Evolutionary conservation across 92 coral and sea anemone genomes (phyloP).

Genomic region (Porites evermanni): DNA sequence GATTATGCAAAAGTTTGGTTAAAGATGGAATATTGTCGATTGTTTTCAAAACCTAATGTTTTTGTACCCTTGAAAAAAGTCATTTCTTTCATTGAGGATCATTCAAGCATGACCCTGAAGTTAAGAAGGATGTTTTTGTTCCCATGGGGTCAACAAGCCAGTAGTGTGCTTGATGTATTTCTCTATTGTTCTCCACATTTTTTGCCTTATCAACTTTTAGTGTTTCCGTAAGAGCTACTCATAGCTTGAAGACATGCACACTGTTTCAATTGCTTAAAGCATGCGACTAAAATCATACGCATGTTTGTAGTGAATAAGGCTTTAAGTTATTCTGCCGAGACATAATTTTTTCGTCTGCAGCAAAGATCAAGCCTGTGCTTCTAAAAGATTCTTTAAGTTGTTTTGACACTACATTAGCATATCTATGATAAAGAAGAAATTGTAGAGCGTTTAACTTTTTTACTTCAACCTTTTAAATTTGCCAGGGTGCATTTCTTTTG

Average conservation of each 20-base stretch:
- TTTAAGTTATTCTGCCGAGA: too few relatives aligned
- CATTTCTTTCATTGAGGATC: constrained; percentile 34
- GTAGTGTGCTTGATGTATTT: constrained; percentile 14
- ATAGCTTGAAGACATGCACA: constrained; percentile 10
- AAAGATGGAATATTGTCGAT: not conserved
- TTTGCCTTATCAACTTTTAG: constrained; percentile 23
- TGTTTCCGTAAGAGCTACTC: constrained; percentile 25
- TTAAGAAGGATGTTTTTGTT: constrained; percentile 57
- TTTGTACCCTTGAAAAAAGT: constrained; percentile 38
- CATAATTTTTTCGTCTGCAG: not conserved
- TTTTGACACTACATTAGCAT: too few relatives aligned
- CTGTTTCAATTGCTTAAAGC: not conserved
- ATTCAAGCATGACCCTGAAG: constrained; percentile 36
- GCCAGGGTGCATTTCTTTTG: too few relatives aligned
- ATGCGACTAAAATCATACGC: not conserved
- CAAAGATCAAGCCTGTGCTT: not conserved
- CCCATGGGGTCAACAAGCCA: constrained; percentile 46
- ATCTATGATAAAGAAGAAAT: too few relatives aligned
- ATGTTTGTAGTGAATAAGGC: not conserved
- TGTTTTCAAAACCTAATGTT: constrained; percentile 34
- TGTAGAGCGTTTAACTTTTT: too few relatives aligned
- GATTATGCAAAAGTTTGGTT: not conserved
- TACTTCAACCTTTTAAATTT: too few relatives aligned
- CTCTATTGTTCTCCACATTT: constrained; percentile 27
- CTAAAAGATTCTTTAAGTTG: not conserved